phyloP scores from a whole-genome alignment of 2,888 invertebrate species.

The Acrobasis repandana region DNA sequence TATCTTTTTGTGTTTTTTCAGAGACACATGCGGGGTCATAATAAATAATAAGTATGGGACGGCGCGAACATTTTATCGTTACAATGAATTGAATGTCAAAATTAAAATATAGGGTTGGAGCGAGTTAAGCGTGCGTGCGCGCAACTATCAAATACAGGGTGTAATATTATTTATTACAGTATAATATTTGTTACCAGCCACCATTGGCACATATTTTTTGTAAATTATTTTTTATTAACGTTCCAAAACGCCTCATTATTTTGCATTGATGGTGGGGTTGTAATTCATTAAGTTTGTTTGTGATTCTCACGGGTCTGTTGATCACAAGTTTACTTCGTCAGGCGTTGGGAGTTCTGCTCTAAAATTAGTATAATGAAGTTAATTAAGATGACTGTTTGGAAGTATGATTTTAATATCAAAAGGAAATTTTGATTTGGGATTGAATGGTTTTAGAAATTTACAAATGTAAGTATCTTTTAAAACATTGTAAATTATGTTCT shows the following conservation, averaged over 20 bases:
- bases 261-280: constrained; percentile 68
- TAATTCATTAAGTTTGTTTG: constrained; percentile 74
- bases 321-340: constrained; percentile 5
- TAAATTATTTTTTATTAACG: constrained; percentile 76
- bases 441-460: constrained; percentile 7
- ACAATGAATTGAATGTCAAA: constrained; percentile 76
- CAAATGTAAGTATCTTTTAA: neutral
- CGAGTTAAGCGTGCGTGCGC: constrained; percentile 69
- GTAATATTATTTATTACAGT: constrained; percentile 79
- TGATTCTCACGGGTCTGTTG: constrained; percentile 64
- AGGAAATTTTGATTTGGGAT: neutral
- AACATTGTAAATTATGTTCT: too few relatives aligned
- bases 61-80: constrained; percentile 60
- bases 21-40: constrained; percentile 76
- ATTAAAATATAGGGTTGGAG: constrained; percentile 76
- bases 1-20: constrained; percentile 75
- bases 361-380: constrained; percentile 44
- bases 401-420: constrained; percentile 6
- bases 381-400: constrained; percentile 28
- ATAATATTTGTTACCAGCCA: constrained; percentile 78
- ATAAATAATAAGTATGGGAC: constrained; percentile 61
- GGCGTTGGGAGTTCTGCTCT: constrained; percentile 16
- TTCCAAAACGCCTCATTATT: constrained; percentile 72
- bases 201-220: constrained; percentile 70
- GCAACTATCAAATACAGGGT: constrained; percentile 76